Conservation (phyloP, 2,797 vertebrate genomes). For the Delichon dasypus region DNA sequence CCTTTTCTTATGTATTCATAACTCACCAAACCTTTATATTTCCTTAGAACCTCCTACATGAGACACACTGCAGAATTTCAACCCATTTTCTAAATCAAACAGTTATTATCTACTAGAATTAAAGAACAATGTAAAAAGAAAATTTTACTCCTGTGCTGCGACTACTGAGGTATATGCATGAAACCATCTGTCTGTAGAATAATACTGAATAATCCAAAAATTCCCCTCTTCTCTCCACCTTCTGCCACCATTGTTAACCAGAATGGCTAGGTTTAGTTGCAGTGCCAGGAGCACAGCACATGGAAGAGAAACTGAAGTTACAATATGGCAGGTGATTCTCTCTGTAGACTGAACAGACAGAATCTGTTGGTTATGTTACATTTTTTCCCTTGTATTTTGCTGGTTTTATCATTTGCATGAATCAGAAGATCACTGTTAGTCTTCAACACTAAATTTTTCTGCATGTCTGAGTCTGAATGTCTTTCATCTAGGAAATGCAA, state of each 20-base stretch:
- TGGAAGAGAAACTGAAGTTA: neutral
- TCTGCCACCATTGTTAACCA: neutral
- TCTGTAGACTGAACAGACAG: fast-evolving
- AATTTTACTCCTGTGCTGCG: neutral
- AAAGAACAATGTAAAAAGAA: neutral
- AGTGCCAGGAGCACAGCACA: neutral
- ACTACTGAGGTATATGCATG: neutral
- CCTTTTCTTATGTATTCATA: neutral
- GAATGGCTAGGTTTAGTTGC: neutral
- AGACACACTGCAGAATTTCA: neutral
- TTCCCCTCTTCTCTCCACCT: neutral
- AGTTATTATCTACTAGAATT: neutral
- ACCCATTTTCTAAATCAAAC: neutral
- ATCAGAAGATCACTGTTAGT: neutral
- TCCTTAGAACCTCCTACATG: neutral
- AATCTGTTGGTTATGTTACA: neutral
- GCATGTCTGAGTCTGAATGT: neutral
- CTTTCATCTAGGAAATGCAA: neutral
- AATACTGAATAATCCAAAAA: neutral
- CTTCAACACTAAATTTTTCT: neutral
- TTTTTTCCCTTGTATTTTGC: neutral
- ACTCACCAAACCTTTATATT: neutral
- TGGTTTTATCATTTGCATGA: neutral
- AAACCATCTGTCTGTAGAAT: neutral
- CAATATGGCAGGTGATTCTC: neutral